Percentiles rank a stretch among this genome's conserved stretches.
Evolutionary conservation across 2,797 vertebrate species (phyloP).

Genomic region (Poeciliopsis paucimaculata): DNA sequence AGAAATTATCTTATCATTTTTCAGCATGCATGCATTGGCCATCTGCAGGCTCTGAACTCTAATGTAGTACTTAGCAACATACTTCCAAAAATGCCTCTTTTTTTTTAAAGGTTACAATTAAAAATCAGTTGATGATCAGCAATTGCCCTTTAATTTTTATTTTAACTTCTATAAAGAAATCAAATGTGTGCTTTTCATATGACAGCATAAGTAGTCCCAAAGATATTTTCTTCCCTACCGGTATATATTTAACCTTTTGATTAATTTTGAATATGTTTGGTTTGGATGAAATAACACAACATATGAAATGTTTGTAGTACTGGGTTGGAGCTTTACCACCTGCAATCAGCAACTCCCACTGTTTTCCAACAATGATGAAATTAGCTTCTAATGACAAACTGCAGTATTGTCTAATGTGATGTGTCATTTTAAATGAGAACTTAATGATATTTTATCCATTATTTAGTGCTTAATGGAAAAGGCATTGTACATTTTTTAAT

Average conservation of each 20-base stretch:
- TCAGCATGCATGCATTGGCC: too few relatives aligned
- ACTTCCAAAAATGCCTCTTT: neutral
- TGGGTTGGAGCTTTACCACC: slow-evolving; percentile 48
- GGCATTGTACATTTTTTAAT: neutral
- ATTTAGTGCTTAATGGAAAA: slow-evolving; percentile 30
- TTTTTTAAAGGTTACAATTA: neutral
- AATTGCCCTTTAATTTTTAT: neutral
- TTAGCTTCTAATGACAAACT: slow-evolving; percentile 45
- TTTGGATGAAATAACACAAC: neutral
- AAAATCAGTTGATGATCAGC: neutral
- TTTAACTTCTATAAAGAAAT: neutral
- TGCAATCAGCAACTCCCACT: slow-evolving; percentile 49
- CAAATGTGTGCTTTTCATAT: neutral
- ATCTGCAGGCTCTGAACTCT: too few relatives aligned
- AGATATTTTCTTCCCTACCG: neutral
- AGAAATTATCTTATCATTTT: too few relatives aligned
- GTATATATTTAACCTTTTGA: neutral
- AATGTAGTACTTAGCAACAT: too few relatives aligned
- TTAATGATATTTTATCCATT: slow-evolving; percentile 27
- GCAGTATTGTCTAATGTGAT: slow-evolving; percentile 36
- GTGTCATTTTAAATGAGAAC: slow-evolving; percentile 51
- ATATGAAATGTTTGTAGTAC: slow-evolving; percentile 7
- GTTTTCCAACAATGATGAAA: slow-evolving; percentile 51
- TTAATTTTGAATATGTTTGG: neutral
- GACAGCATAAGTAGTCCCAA: neutral